Percentiles rank a stretch among this genome's conserved stretches.
Conservation (phyloP, 2,888 invertebrate genomes). For the Perizoma affinitatum region DNA sequence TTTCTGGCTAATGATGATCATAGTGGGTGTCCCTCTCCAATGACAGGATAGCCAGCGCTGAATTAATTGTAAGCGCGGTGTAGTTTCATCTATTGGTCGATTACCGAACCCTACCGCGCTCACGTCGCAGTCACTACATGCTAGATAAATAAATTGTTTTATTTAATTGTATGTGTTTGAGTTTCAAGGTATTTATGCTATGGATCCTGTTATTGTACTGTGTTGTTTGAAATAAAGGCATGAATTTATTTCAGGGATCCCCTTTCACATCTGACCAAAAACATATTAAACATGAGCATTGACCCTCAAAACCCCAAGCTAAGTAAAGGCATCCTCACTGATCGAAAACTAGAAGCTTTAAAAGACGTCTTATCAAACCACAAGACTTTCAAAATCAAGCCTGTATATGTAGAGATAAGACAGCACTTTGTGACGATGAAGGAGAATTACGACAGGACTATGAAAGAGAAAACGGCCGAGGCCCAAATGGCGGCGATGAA, state of each 20-base stretch:
- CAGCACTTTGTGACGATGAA: slow-evolving; percentile 67
- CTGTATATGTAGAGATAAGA: slow-evolving; percentile 73
- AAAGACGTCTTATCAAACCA: slow-evolving; percentile 78
- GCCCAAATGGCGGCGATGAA: slow-evolving; percentile 15
- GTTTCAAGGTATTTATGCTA: too few species aligned
- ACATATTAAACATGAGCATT: slow-evolving; percentile 79
- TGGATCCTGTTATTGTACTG: too few species aligned
- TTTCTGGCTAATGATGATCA: too few species aligned
- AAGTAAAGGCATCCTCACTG: slow-evolving; percentile 55
- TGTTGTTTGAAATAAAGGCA: too few species aligned
- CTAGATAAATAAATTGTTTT: too few species aligned
- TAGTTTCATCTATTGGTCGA: too few species aligned
- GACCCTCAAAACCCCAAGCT: slow-evolving; percentile 59
- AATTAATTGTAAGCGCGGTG: too few species aligned
- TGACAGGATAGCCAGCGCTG: too few species aligned
- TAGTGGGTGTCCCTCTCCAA: too few species aligned
- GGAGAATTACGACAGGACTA: slow-evolving; percentile 63
- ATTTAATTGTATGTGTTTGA: too few species aligned
- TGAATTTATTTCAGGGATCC: slow-evolving; percentile 61
- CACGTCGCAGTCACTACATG: too few species aligned
- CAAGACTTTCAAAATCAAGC: slow-evolving; percentile 79
- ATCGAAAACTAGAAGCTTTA: slow-evolving; percentile 79
- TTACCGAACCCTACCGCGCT: too few species aligned
- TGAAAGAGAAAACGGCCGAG: slow-evolving; percentile 52
- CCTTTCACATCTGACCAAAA: slow-evolving; percentile 76